A percentile compares a stretch with the other conserved stretches of the same genome.
Evolutionary conservation across 2,888 invertebrate genomes (phyloP).

Genomic region (Steinernema scapterisci): DNA sequence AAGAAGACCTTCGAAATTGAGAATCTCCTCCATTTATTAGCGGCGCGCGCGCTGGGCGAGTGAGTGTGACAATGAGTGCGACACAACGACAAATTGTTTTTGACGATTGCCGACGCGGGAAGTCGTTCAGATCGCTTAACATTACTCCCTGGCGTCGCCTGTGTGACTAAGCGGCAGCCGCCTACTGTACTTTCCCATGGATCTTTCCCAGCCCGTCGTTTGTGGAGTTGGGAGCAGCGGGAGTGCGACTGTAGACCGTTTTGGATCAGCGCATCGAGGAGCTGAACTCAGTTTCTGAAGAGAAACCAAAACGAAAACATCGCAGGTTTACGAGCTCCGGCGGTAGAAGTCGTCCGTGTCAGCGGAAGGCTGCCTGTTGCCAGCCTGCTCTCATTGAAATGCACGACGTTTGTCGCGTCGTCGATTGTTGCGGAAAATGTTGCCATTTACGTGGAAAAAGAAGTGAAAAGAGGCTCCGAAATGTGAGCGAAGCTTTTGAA

Average conservation of each 20-base stretch:
- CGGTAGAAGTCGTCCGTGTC: background rate
- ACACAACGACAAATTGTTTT: conserved; percentile 23
- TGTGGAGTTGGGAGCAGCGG: background rate
- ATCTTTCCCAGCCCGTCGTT: background rate
- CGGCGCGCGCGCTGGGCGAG: background rate
- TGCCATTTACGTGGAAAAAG: conserved; percentile 17
- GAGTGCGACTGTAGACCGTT: too few species aligned
- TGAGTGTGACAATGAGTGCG: conserved; percentile 21
- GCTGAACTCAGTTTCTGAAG: too few species aligned
- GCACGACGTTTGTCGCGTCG: conserved; percentile 24
- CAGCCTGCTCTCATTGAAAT: conserved; percentile 7
- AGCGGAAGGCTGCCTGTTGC: background rate
- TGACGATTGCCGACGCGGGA: background rate
- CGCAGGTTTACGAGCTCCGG: background rate
- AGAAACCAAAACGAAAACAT: too few species aligned
- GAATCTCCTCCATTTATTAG: background rate
- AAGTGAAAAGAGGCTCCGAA: background rate
- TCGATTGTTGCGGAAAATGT: conserved; percentile 29
- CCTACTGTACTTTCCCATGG: conserved; percentile 30
- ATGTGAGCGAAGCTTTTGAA: background rate
- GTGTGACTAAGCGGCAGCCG: conserved; percentile 9
- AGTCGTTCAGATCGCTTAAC: too few species aligned
- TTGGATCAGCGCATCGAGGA: too few species aligned
- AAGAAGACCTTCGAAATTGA: background rate
- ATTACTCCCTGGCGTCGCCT: background rate